These are phyloP conservation scores for Chouioia cunea DNA, from an alignment of 2,888 invertebrate genomes.

Conservation along the genomic window DNA sequence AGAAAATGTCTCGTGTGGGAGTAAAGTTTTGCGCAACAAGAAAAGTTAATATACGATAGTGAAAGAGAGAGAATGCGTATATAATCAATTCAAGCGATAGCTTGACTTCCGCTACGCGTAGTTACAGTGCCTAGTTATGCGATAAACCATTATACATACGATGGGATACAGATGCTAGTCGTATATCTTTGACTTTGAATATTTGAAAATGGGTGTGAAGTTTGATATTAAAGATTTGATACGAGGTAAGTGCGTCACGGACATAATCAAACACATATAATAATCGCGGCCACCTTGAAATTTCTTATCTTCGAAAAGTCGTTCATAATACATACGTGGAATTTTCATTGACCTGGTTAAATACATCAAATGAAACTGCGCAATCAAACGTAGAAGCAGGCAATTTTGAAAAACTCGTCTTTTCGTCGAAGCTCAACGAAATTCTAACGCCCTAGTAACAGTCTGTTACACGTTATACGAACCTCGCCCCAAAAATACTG, in stretches of 20 bases:
- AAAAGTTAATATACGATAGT: conserved; percentile 36
- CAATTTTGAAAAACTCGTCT: not conserved
- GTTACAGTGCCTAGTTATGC: conserved; percentile 5
- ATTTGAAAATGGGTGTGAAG: too few species aligned
- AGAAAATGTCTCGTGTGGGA: conserved; percentile 27
- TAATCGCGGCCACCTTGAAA: too few species aligned
- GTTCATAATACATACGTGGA: too few species aligned
- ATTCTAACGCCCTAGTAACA: not conserved
- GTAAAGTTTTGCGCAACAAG: conserved; percentile 40
- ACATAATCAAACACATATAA: too few species aligned
- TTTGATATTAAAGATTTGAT: too few species aligned
- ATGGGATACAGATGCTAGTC: not conserved
- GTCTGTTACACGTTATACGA: not conserved
- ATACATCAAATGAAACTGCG: too few species aligned
- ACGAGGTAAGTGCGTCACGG: too few species aligned
- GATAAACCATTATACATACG: conserved; percentile 7
- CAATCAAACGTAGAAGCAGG: not conserved
- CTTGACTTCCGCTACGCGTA: conserved; percentile 28
- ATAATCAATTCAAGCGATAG: conserved; percentile 44
- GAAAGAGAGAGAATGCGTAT: conserved; percentile 1
- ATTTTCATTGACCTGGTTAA: too few species aligned
- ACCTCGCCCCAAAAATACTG: conserved; percentile 34
- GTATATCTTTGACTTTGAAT: too few species aligned
- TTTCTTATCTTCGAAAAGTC: too few species aligned
- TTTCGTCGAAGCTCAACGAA: too few species aligned